A percentile compares a stretch with the other conserved stretches of the same genome.
Evolutionary conservation across 2,113 vertebrate species (phyloP).

Genomic region (Lophius piscatorius): DNA sequence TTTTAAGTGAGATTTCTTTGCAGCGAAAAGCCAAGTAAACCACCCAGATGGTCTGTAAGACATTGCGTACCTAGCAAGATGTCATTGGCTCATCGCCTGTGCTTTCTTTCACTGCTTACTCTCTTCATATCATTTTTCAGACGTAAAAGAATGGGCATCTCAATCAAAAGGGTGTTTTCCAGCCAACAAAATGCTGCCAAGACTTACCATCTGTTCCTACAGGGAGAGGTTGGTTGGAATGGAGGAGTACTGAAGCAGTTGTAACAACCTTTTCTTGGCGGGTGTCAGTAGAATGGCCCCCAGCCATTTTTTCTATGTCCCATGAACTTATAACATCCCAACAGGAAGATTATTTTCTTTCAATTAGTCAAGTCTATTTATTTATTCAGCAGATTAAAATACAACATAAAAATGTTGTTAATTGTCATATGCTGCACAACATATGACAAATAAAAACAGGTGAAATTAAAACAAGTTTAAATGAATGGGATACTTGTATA

Average conservation of each 20-base stretch:
- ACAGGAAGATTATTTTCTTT: too few relatives aligned
- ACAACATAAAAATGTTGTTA: too few relatives aligned
- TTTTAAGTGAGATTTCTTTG: conserved; percentile 27
- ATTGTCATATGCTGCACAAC: too few relatives aligned
- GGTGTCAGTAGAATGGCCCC: conserved; percentile 22
- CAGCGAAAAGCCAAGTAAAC: conserved; percentile 45
- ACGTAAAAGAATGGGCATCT: conserved; percentile 74
- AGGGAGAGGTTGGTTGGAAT: too few relatives aligned
- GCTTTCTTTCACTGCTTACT: conserved; percentile 48
- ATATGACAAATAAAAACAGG: too few relatives aligned
- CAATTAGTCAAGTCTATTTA: too few relatives aligned
- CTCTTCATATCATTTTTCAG: conserved; percentile 56
- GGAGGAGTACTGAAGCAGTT: conserved; percentile 45
- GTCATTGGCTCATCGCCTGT: conserved; percentile 61
- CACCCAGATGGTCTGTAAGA: conserved; percentile 73
- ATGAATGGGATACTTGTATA: too few relatives aligned
- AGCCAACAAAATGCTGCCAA: conserved; percentile 70
- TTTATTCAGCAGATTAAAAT: too few relatives aligned
- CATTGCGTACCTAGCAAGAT: conserved; percentile 56
- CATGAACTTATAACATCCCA: too few relatives aligned
- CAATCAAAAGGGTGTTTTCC: conserved; percentile 70
- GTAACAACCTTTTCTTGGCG: conserved; percentile 28
- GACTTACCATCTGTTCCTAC: conserved; percentile 76
- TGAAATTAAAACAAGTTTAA: too few relatives aligned
- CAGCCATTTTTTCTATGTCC: neutral